Evolutionary conservation across 2,797 vertebrate genomes (phyloP), one percentile per base, ranked within the genome.

Genomic region (Chloroceryle amazona): DNA sequence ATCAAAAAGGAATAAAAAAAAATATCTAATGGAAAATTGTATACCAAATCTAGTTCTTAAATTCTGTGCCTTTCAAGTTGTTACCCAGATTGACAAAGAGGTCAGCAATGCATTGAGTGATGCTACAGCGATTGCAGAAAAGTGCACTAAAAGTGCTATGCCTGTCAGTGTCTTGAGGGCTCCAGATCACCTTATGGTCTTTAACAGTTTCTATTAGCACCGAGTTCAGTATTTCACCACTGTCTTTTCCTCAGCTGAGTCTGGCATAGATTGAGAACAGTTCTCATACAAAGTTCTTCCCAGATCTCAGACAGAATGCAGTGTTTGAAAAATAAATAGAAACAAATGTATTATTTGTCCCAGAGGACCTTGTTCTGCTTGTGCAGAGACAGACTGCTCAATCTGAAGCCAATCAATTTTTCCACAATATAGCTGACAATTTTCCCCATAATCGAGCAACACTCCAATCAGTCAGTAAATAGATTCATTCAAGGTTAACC

Each of bases 381-480:
- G 71, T 73, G 31, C 9, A 79, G 52, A 83, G 16, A 9, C 66
- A 92, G 55, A 63, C 20, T 74, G 9, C 39, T 90, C 51, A 70
- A 28, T 25, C n/a, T 74, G 66, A 92, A 86, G 72, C 37, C 10
- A 83, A 91, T 62, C 61, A 86, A 29, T 93, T 90, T 86, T 89
- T 91, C 42, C 39, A 75, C 65, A 81, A 5, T 23, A 46, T 57
- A 78, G 46, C 37, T 80, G 37, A 78, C 33, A 82, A 55, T 91
- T 91, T 87, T 75, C 29, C 46, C 37, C 17, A 49, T 55, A 81
- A 81, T 88, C 81, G 74, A 66, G 41, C 94, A 80, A 5, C 17
- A 47, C 28, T 89, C 9, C 29, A 81, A 65, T 78, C 57, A 54
- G 26, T 83, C 51, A 68, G 3, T 63, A n/a, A 82, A 87, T 22